Conservation (phyloP, 1,140 invertebrate genomes). For the Acromyrmex heyeri region DNA sequence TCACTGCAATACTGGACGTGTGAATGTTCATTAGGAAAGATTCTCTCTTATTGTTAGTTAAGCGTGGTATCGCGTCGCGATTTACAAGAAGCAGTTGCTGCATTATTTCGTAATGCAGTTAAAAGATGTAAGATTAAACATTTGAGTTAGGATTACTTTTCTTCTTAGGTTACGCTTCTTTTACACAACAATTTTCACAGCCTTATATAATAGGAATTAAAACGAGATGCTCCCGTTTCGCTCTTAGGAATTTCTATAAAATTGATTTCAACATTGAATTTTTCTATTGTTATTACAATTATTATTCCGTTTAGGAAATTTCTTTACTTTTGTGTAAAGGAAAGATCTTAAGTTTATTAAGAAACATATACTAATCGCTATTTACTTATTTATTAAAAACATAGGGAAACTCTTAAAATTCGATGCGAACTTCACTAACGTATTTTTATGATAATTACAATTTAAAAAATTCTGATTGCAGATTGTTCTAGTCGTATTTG, state of each 20-base stretch:
- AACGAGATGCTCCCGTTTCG: neutral
- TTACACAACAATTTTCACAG: constrained; percentile 27
- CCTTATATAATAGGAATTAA: neutral
- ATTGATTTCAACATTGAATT: neutral
- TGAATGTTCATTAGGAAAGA: constrained; percentile 28
- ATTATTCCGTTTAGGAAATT: neutral
- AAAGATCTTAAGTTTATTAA: neutral
- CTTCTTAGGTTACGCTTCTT: neutral
- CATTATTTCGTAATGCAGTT: neutral
- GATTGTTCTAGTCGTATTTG: constrained; percentile 79
- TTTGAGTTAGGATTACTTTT: neutral
- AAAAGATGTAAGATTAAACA: neutral
- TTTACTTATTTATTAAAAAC: neutral
- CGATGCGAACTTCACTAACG: neutral
- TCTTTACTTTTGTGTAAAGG: neutral
- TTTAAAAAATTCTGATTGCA: constrained; percentile 70
- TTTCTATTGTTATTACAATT: neutral
- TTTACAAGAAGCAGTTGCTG: neutral
- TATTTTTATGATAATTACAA: neutral
- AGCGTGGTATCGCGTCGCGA: neutral
- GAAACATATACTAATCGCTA: neutral
- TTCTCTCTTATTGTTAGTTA: neutral
- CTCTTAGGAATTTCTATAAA: neutral
- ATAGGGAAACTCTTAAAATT: neutral
- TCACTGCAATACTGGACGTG: constrained; percentile 10